Evolutionary conservation across 2,113 vertebrate genomes (phyloP), one percentile per base, ranked within the genome.

Genomic region (Collichthys lucidus): DNA sequence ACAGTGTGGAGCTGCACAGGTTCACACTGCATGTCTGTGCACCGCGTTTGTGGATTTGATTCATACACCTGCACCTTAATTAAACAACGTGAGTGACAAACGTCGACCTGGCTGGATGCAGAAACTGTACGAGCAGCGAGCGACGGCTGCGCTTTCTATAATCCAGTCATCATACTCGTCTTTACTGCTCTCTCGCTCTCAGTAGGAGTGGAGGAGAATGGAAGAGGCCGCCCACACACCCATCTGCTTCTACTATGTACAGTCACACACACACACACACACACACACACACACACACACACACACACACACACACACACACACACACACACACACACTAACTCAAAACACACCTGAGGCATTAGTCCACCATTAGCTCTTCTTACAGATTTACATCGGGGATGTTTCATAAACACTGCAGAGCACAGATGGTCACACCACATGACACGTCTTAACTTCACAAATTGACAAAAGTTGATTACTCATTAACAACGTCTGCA

Each of bases 161-260:
- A 20, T 10, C 8, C n/a, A 15, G 20, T 47, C 5, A 68, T 44
- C 10, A 60, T 1, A 29, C 61, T 75, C 1, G 1, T 77, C 61
- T 83, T 74, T 31, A 77, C 20, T 20, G 74, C 73, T 40, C 35
- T 60, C 24, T 52, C 75, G 4, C 49, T 80, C 84, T 85, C 86
- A 74, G 74, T 68, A 46, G 24, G 78, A 86, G 62, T 12, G 62
- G 57, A 69, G 20, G 70, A 80, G 63, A 79, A 61, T 55, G 84
- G 81, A 79, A 69, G 70, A 80, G 61, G 0, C 79, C 75, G 73
- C 86, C 86, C 87, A 88, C 81, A 73, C 87, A 62, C 20, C 78
- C 84, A 91, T 88, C 90, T 89, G 91, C 49, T 69, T 73, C 62
- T 22, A 65, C 71, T 44, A 50, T n/a, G 44, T 49, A 16, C 61